These are phyloP conservation scores for Amiota minor DNA, from an alignment of 2,888 invertebrate genomes.

Conservation along the genomic window DNA sequence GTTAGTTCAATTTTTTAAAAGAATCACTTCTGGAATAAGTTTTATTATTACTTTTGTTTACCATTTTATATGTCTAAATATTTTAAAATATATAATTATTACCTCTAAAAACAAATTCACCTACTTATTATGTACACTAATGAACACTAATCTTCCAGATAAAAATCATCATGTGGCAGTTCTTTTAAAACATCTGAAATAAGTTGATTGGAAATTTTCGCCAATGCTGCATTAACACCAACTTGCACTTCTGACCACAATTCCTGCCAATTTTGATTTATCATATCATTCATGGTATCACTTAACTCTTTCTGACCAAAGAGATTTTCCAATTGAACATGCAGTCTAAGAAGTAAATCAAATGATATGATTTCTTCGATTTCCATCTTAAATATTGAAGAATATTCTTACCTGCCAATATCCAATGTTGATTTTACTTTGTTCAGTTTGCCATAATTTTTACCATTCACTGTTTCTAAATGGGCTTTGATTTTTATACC, in stretches of 20 bases:
- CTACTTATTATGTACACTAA: background rate
- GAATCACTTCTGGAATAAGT: no score
- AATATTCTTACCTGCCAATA: conserved; percentile 52
- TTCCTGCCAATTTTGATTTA: conserved; percentile 64
- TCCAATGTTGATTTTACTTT: conserved; percentile 50
- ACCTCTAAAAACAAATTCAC: no score
- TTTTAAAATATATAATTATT: no score
- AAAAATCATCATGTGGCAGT: conserved; percentile 61
- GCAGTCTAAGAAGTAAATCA: conserved; percentile 46
- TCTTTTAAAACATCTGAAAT: conserved; percentile 43
- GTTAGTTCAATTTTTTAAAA: no score
- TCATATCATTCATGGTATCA: conserved; percentile 54
- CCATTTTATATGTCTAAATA: no score
- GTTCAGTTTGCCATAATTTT: conserved; percentile 44
- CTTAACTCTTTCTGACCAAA: conserved; percentile 56
- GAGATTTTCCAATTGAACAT: conserved; percentile 56
- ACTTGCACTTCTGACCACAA: conserved; percentile 59
- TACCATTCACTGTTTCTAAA: conserved; percentile 37
- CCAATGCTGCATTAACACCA: conserved; percentile 54
- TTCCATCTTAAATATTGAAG: no score
- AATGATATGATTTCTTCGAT: background rate
- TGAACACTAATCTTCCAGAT: conserved; percentile 29
- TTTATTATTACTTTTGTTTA: no score
- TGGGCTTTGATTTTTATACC: conserved; percentile 42
- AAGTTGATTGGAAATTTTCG: conserved; percentile 42